phyloP scores from a whole-genome alignment of 2,113 vertebrate species.

The Ammodramus savannarum region DNA sequence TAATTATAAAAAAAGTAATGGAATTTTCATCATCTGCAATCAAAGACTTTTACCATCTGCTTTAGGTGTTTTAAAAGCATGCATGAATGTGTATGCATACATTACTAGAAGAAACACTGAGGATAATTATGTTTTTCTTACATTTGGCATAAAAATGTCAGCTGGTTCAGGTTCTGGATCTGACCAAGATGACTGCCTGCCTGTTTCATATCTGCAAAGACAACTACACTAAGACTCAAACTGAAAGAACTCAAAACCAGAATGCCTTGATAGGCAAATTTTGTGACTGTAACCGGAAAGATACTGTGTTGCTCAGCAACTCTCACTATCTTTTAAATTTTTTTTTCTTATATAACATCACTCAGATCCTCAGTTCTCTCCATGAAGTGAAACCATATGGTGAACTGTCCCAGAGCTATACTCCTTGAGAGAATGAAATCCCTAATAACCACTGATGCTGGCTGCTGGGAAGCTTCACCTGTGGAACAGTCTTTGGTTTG shows the following conservation, averaged over 20 bases:
- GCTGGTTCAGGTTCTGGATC: not conserved
- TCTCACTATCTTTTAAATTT: not conserved
- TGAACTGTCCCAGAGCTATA: not conserved
- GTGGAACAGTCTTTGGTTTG: not conserved
- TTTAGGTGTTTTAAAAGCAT: not conserved
- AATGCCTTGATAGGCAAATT: constrained; percentile 20
- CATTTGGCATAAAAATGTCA: not conserved
- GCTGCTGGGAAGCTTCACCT: not conserved
- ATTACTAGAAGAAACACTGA: not conserved
- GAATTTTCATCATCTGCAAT: not conserved
- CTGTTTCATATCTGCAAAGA: not conserved
- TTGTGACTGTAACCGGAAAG: not conserved
- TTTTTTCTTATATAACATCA: not conserved
- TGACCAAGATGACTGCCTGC: not conserved
- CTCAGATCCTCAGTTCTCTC: not conserved
- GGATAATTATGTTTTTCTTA: not conserved
- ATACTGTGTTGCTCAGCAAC: constrained; percentile 31
- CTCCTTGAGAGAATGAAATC: not conserved
- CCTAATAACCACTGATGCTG: not conserved
- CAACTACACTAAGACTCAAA: not conserved
- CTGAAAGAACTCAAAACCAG: constrained; percentile 2
- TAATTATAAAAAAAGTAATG: not conserved
- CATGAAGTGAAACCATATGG: not conserved
- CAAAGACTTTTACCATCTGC: not conserved
- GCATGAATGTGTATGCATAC: not conserved